Percentiles rank a stretch among this genome's conserved stretches.
These are phyloP conservation scores for Sylvicapra grimmia DNA, from an alignment of 2,113 vertebrate genomes.

Conservation along the genomic window DNA sequence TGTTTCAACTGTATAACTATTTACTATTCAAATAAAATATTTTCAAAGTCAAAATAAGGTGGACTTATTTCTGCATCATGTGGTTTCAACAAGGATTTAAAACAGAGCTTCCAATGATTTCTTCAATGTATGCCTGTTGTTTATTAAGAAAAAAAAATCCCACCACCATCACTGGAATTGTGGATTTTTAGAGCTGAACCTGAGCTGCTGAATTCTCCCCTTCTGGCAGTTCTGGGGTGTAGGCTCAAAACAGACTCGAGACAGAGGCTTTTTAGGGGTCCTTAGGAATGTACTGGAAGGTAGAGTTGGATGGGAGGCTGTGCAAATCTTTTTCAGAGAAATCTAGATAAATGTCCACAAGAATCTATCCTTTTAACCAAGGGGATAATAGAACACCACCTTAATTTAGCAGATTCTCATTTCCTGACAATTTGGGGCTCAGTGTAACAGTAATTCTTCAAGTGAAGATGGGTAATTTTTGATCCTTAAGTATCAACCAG, in stretches of 20 bases:
- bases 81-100: neutral
- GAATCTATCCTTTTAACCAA: neutral
- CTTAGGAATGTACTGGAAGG: neutral
- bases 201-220: neutral
- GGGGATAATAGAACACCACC: no score
- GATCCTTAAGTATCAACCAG: neutral
- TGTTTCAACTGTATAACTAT: slow-evolving; percentile 96
- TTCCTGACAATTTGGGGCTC: neutral
- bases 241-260: neutral
- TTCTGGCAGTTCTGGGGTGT: neutral
- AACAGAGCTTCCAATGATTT: neutral
- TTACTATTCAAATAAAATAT: slow-evolving; percentile 98
- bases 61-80: slow-evolving; percentile 28
- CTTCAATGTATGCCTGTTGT: neutral
- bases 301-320: neutral
- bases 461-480: neutral
- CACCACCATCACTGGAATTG: neutral
- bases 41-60: slow-evolving; percentile 87
- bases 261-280: neutral
- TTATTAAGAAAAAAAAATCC: neutral
- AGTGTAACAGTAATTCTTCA: neutral
- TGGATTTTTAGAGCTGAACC: neutral
- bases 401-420: neutral
- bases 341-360: neutral
- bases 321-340: neutral